A percentile compares a stretch with the other conserved stretches of the same genome.
Evolutionary conservation across 2,888 invertebrate genomes (phyloP).

Genomic region (Caradrina clavipalpis): DNA sequence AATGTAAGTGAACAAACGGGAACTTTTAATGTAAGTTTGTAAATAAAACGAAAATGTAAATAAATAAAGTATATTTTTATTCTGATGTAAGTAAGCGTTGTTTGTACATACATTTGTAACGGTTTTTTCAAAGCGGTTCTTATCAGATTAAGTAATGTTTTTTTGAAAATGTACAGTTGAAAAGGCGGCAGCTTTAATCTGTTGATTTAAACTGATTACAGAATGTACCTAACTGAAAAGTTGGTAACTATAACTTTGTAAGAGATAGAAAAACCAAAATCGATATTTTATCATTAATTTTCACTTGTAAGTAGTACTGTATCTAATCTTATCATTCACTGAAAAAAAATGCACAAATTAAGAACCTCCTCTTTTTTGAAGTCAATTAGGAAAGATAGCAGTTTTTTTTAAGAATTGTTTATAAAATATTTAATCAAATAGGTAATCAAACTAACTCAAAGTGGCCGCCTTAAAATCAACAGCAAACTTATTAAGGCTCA

Average conservation of each 20-base stretch:
- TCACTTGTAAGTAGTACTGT: too few species aligned
- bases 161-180: slow-evolving; percentile 7
- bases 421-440: not conserved
- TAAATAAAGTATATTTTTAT: slow-evolving; percentile 71
- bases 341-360: not conserved
- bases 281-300: not conserved
- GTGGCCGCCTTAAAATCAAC: not conserved
- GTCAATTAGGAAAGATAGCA: too few species aligned
- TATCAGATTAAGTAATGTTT: slow-evolving; percentile 11
- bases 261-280: not conserved
- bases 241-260: not conserved
- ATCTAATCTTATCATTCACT: not conserved
- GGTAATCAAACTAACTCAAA: not conserved
- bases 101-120: slow-evolving; percentile 36
- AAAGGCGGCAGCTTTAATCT: slow-evolving; percentile 19
- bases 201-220: slow-evolving; percentile 37
- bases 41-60: slow-evolving; percentile 57
- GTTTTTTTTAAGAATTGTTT: not conserved
- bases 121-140: slow-evolving; percentile 11
- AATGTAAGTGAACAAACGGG: not conserved
- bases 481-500: not conserved
- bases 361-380: too few species aligned
- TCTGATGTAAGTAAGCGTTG: slow-evolving; percentile 51
- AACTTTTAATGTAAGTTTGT: not conserved
- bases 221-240: slow-evolving; percentile 20